Evolutionary conservation across 2,797 vertebrate species (phyloP).

Genomic region (Chrosomus eos): DNA sequence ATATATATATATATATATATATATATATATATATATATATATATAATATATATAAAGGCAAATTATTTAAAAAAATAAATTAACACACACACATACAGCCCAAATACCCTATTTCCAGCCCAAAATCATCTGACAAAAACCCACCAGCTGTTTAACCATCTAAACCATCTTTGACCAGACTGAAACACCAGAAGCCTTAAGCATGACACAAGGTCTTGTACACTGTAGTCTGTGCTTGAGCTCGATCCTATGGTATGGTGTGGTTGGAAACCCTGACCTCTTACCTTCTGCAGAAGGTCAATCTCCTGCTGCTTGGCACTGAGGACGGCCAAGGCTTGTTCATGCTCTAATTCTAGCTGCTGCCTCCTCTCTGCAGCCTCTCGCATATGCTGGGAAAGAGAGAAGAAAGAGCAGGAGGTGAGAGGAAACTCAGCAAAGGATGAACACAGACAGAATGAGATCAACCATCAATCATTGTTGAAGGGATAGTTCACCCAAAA

Average conservation of each 20-base stretch:
- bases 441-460: conserved; percentile 19
- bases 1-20: not conserved
- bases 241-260: conserved; percentile 40
- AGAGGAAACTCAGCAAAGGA: not conserved
- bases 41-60: not conserved
- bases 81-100: not conserved
- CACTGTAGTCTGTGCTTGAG: not conserved
- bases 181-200: not conserved
- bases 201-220: conserved; percentile 51
- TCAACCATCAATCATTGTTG: conserved; percentile 27
- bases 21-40: not conserved
- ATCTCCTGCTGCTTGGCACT: conserved; percentile 99
- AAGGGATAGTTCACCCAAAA: conserved; percentile 6
- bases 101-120: not conserved
- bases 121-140: not conserved
- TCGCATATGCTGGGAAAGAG: conserved; percentile 90
- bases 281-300: conserved; percentile 96
- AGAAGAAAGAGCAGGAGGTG: conserved; percentile 34
- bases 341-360: conserved; percentile 99
- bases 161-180: conserved; percentile 1
- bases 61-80: not conserved
- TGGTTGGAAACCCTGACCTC: conserved; percentile 53
- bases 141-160: not conserved
- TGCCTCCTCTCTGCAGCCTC: conserved; percentile 98
- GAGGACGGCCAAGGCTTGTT: conserved; percentile 97